A percentile compares a stretch with the other conserved stretches of the same genome.
Conservation (phyloP, 2,797 vertebrate genomes). For the Ispidina lecontei region DNA sequence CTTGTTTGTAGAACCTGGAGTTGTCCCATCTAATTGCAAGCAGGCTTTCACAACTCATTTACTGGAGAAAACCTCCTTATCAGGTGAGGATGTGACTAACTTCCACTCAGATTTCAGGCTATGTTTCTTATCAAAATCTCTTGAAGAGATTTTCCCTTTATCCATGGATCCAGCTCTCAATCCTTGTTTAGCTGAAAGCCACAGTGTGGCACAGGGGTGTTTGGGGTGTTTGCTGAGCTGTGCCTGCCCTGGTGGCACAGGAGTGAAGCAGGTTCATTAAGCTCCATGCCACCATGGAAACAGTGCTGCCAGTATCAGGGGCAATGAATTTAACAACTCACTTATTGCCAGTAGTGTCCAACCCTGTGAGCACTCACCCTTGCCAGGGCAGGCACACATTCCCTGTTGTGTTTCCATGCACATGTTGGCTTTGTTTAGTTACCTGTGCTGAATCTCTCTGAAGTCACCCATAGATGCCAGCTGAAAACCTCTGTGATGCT, state of each 20-base stretch:
- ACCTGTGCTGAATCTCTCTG: background rate
- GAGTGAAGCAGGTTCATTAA: background rate
- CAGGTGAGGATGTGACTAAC: slow-evolving; percentile 66
- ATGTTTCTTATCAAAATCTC: slow-evolving; percentile 41
- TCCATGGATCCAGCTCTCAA: background rate
- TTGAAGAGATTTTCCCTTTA: slow-evolving; percentile 14
- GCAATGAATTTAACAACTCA: background rate
- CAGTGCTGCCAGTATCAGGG: background rate
- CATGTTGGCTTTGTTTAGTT: background rate
- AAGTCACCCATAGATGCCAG: background rate
- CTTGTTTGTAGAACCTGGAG: slow-evolving; percentile 42
- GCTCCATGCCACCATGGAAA: background rate
- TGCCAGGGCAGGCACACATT: background rate
- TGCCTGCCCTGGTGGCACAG: background rate
- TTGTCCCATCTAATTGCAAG: slow-evolving; percentile 56
- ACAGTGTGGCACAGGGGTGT: background rate
- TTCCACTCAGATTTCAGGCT: slow-evolving; percentile 47
- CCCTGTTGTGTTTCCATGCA: background rate
- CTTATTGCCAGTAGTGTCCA: background rate
- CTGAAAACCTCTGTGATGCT: background rate
- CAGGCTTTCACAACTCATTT: slow-evolving; percentile 64
- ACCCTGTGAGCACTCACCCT: background rate
- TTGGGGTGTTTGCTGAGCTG: background rate
- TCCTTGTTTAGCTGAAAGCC: background rate
- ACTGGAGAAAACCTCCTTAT: slow-evolving; percentile 60